A percentile compares a stretch with the other conserved stretches of the same genome.
Evolutionary conservation across 2,888 invertebrate genomes (phyloP).

Genomic region (Lasioglossum lativentre): DNA sequence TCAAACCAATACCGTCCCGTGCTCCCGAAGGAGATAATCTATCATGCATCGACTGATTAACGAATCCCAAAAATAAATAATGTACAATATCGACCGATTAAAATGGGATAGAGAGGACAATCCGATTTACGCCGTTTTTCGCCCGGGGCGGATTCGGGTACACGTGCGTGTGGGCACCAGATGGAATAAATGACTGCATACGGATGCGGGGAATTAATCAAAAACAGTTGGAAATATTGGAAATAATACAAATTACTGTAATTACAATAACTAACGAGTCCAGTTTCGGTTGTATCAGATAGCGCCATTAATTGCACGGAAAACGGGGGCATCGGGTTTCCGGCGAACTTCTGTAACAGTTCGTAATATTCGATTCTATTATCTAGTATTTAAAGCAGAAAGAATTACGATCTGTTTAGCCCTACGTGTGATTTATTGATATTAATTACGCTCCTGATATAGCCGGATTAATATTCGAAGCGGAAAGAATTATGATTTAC

Average conservation of each 20-base stretch:
- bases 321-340: neutral
- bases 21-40: neutral
- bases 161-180: conserved; percentile 46
- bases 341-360: neutral
- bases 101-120: conserved; percentile 10
- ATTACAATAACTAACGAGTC: conserved; percentile 63
- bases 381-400: neutral
- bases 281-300: conserved; percentile 9
- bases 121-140: conserved; percentile 35
- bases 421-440: neutral
- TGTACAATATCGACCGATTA: conserved; percentile 3
- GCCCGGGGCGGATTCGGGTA: conserved; percentile 29
- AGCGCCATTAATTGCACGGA: conserved; percentile 16
- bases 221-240: conserved; percentile 26
- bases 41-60: conserved; percentile 13
- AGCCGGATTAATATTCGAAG: neutral
- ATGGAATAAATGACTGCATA: conserved; percentile 55
- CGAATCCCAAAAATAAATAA: neutral
- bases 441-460: neutral
- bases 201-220: conserved; percentile 57
- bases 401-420: neutral
- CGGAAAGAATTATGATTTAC: neutral
- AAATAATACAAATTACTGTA: conserved; percentile 54
- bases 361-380: neutral
- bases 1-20: neutral